These are phyloP conservation scores for Melitaea cinxia DNA, from an alignment of 1,140 invertebrate genomes.

Conservation along the genomic window DNA sequence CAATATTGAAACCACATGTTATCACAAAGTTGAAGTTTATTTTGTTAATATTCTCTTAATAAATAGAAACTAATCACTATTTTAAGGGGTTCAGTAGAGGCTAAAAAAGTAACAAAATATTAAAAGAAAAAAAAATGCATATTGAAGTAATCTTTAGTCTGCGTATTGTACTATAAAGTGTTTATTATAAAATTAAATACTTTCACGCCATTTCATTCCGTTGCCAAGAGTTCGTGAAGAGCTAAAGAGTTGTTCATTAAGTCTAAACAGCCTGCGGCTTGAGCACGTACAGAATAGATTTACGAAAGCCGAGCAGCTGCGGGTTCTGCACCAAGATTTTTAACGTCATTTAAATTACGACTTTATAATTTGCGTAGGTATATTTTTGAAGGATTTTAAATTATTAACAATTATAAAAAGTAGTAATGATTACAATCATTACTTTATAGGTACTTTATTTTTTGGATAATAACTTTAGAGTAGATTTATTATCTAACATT, in stretches of 20 bases:
- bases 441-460: too few species aligned
- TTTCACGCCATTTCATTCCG: constrained; percentile 9
- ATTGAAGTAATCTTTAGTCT: neutral
- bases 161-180: constrained; percentile 8
- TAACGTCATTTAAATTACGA: neutral
- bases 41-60: too few species aligned
- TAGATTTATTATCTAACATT: too few species aligned
- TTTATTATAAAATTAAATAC: constrained; percentile 15
- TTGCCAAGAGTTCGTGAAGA: constrained; percentile 35
- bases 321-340: constrained; percentile 3
- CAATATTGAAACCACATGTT: too few species aligned
- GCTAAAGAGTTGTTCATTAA: constrained; percentile 65
- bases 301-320: constrained; percentile 17
- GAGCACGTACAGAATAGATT: constrained; percentile 67
- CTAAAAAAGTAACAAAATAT: neutral
- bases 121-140: neutral
- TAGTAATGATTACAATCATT: too few species aligned
- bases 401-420: too few species aligned
- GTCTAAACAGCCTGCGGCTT: constrained; percentile 56
- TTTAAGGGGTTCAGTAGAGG: too few species aligned
- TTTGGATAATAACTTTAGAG: too few species aligned
- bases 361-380: neutral
- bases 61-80: too few species aligned
- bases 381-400: neutral
- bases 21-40: too few species aligned